Base-by-base conservation (phyloP, 2,113 vertebrate species). In the Microcebus jonahi region DNA sequence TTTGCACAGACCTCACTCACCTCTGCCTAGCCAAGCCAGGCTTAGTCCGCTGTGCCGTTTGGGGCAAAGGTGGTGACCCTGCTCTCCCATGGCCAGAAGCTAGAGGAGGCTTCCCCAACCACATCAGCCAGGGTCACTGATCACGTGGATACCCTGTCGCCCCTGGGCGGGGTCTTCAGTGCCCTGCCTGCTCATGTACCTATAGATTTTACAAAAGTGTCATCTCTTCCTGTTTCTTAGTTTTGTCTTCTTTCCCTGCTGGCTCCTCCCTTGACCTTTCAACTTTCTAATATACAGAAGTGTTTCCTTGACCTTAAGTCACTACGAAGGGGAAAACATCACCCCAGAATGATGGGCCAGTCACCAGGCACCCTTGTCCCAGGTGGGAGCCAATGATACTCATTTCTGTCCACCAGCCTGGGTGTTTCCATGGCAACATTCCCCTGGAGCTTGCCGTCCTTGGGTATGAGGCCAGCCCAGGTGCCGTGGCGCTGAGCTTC, bases 401-500 rank as follows among this genome's bases (percentile, higher is more conserved):
- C 20, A 10, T 39, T 76, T 57, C 23, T 29, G 31, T 34, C 59
- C 4, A 2, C 59, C 61, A 63, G 61, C 61, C 61, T 1, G 7
- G 42, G 29, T 0, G 0, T 65, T 77, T 65, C 59, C 45, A 50
- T 4, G 21, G 20, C 59, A 53, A 21, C 65, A 9, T 27, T 55
- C 27, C 8, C 39, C 86, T 39, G 39, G 39, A 2, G 57, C 21
- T 14, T 9, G 2, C 18, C 11, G 1, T 14, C 55, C 75, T 53
- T 15, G 9, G 57, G 34, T 2, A n/a, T 14, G 10, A 34, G 17
- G 39, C 39, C 36, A 21, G 81, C 63, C 31, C 29, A 50, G 63
- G 45, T 6, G 7, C 0, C 2, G 6, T 10, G 14, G 17, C 0
- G 9, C 29, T 34, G 18, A 57, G 15, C 17, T 71, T 68, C n/a